These are phyloP conservation scores for Oryzias celebensis DNA, from an alignment of 2,113 vertebrate genomes.

Conservation along the genomic window DNA sequence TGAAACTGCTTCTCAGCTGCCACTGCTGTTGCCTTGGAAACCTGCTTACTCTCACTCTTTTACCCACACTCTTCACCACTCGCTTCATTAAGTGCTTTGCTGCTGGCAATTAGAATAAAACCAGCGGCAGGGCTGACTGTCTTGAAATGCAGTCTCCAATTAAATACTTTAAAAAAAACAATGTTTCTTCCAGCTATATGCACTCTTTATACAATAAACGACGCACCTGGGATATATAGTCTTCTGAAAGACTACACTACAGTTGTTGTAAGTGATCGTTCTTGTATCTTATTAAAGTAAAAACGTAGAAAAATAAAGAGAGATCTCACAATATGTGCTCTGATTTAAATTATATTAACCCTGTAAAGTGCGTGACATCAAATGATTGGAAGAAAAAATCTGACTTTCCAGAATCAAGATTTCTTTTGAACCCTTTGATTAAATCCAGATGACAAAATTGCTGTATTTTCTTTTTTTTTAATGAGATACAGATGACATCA, in stretches of 20 bases:
- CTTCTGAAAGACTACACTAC: conserved; percentile 41
- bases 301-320: conserved; percentile 30
- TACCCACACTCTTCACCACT: conserved; percentile 73
- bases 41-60: conserved; percentile 77
- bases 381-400: too few relatives aligned
- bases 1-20: conserved; percentile 75
- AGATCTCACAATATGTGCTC: conserved; percentile 20
- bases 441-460: too few relatives aligned
- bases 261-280: conserved; percentile 37
- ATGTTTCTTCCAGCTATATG: conserved; percentile 66
- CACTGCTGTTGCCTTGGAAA: conserved; percentile 79
- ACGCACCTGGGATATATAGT: conserved; percentile 62
- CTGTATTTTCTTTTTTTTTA: too few relatives aligned
- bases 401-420: too few relatives aligned
- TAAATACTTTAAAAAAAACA: conserved; percentile 76
- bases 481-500: too few relatives aligned
- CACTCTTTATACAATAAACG: conserved; percentile 66
- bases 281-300: conserved; percentile 35
- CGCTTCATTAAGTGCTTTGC: conserved; percentile 80
- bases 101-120: conserved; percentile 82
- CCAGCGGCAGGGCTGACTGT: conserved; percentile 75
- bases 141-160: conserved; percentile 78
- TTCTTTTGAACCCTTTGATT: too few relatives aligned
- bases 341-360: too few relatives aligned
- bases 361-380: too few relatives aligned